Evolutionary conservation across 2,888 invertebrate species (phyloP), one percentile per base, ranked within the genome.

Genomic region (Lydus trimaculatus): DNA sequence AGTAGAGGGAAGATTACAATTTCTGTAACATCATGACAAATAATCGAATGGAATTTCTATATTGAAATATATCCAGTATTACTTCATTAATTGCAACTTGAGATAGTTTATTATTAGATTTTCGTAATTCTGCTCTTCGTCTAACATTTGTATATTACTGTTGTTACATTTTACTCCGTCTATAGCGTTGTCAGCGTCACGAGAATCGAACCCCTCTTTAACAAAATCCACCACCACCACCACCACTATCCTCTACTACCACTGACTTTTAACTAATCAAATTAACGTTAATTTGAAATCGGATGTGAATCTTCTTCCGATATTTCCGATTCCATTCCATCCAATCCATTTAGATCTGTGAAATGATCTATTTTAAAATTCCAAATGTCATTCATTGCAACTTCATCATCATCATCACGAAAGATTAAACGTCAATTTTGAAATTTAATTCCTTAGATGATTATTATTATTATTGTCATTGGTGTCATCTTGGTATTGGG

Each of bases 61-160:
- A 83, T 84, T 82, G 83, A 81, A 83, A 83, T 82, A 82, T 83
- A 76, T 79, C 75, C 67, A 67, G 76, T 77, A 76, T 79, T 79
- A 79, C 81, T 81, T 81, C 80, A 81, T 82, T 83, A 83, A 82
- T 81, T 81, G 80, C 80, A 79, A 82, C 82, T 82, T 80, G 81
- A 81, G 81, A 83, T 83, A 81, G 81, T 82, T 82, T 82, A 83
- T 83, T 83, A 83, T 83, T 83, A 82, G 82, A 83, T 83, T 83
- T 81, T 80, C 76, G n/a, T 74, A 76, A 71, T 79, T 73, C 66
- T 63, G 59, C 66, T 61, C 15, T 23, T 4, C n/a, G 6, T 23
- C 48, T 13, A 20, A n/a, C n/a, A n/a, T n/a, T n/a, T n/a, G n/a
- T n/a, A n/a, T n/a, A n/a, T n/a, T n/a, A n/a, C n/a, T n/a, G n/a